Evolutionary conservation across 2,888 invertebrate genomes (phyloP).

Genomic region (Nephrotoma guestfalica): DNA sequence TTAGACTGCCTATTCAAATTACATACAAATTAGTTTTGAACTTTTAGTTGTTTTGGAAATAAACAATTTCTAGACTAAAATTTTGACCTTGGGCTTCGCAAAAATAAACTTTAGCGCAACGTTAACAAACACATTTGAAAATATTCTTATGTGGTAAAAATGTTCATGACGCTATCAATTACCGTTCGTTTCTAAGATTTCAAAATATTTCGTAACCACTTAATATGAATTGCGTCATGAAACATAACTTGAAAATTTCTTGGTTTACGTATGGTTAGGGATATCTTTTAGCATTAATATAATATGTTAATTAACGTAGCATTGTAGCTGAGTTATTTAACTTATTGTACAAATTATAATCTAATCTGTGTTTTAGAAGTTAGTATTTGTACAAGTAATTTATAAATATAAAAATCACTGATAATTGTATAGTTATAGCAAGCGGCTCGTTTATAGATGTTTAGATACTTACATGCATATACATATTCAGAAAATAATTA

Average conservation of each 20-base stretch:
- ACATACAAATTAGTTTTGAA: background rate
- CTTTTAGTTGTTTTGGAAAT: background rate
- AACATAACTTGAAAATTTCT: background rate
- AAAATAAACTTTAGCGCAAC: background rate
- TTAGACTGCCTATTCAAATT: background rate
- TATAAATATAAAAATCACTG: background rate
- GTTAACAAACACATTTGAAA: background rate
- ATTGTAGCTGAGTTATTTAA: background rate
- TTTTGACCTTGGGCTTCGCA: background rate
- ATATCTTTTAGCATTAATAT: background rate
- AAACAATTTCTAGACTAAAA: background rate
- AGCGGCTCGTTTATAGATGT: background rate
- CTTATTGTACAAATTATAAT: background rate
- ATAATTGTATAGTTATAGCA: background rate
- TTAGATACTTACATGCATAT: background rate
- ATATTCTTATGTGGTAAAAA: background rate
- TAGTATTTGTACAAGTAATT: background rate
- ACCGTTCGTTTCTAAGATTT: background rate
- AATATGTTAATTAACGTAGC: background rate
- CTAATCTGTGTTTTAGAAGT: background rate
- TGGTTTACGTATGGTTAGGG: background rate
- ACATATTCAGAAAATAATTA: background rate
- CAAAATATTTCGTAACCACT: background rate
- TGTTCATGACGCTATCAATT: background rate
- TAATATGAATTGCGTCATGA: background rate